Evolutionary conservation across 2,888 invertebrate genomes (phyloP), one percentile per base, ranked within the genome.

Genomic region (Terebella lapidaria): DNA sequence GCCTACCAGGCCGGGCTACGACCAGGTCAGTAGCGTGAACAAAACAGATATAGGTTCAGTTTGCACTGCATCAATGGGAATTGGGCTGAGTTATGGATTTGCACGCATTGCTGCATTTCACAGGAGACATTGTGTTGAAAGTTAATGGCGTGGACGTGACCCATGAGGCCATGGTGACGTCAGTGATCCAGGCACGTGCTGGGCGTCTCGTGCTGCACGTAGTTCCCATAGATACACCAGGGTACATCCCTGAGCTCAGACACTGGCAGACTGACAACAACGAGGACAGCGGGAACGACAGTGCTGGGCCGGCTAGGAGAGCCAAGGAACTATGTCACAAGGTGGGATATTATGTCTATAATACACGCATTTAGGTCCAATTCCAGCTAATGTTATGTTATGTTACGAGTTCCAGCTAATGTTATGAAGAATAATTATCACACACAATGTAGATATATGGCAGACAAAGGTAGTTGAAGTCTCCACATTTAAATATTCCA

Each of bases 121-220:
- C 54, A 72, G 76, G 75, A 54, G 78, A 78, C 62, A 67, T 78
- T 5, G 70, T 79, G 28, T 55, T 77, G 51, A 73, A 76, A 60
- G 71, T 73, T 2, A 76, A 76, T 63, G 72, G 73, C 2, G 67
- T 63, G 26, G 22, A 53, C 5, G 29, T 53, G 5, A 10, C 5
- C 53, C 15, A 28, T 5, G 53, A 27, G 26, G 22, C 15, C 4
- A 27, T 22, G 4, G 5, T 53, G 15, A 53, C 10, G 10, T 15
- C 5, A 5, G 5, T 53, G 27, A 5, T 53, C 15, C 26, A 10
- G 27, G 5, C 26, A 22, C 10, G 29, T 5, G 26, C 15, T 5
- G 72, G 72, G 3, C 62, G 64, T 1, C 57, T 78, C 20, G 62
- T 70, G 3, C 49, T 79, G 54, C 65, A 71, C 1, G 65, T 73